A percentile compares a stretch with the other conserved stretches of the same genome.
phyloP scores from a whole-genome alignment of 1,140 invertebrate genomes.

The Dinoponera quadriceps region DNA sequence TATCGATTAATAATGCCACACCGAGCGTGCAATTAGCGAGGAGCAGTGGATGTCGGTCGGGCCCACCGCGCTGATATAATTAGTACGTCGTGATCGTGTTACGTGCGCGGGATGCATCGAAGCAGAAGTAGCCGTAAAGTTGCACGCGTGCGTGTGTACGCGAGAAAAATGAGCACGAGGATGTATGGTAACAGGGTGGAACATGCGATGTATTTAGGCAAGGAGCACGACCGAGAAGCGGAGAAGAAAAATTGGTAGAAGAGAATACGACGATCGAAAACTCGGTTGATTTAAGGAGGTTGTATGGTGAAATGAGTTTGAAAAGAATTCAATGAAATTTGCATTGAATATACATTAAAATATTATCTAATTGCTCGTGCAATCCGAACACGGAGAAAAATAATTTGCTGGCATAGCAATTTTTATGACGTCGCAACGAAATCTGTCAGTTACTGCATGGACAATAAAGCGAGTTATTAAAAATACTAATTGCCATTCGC shows the following conservation, averaged over 20 bases:
- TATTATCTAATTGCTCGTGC: too few species aligned
- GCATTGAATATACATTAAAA: too few species aligned
- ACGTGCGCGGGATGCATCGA: neutral
- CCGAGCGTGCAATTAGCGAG: constrained; percentile 51
- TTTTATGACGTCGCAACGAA: too few species aligned
- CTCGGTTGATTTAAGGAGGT: too few species aligned
- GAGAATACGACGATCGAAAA: neutral
- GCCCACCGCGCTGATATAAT: constrained; percentile 52
- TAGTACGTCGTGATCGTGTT: constrained; percentile 27
- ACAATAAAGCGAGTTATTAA: too few species aligned
- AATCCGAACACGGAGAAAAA: too few species aligned
- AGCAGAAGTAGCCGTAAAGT: constrained; percentile 20
- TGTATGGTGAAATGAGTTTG: too few species aligned
- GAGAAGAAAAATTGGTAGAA: neutral
- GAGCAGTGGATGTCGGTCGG: constrained; percentile 9
- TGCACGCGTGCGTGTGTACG: neutral
- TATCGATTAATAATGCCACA: constrained; percentile 37
- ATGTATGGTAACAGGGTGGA: neutral
- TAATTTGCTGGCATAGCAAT: too few species aligned
- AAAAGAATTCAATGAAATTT: too few species aligned
- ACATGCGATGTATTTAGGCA: neutral
- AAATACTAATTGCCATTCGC: too few species aligned
- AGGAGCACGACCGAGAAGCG: neutral
- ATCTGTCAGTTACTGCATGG: too few species aligned
- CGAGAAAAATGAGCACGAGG: constrained; percentile 22